A percentile compares a stretch with the other conserved stretches of the same genome.
Conservation (phyloP, 2,888 invertebrate species). For the Cephus rjabovi region DNA sequence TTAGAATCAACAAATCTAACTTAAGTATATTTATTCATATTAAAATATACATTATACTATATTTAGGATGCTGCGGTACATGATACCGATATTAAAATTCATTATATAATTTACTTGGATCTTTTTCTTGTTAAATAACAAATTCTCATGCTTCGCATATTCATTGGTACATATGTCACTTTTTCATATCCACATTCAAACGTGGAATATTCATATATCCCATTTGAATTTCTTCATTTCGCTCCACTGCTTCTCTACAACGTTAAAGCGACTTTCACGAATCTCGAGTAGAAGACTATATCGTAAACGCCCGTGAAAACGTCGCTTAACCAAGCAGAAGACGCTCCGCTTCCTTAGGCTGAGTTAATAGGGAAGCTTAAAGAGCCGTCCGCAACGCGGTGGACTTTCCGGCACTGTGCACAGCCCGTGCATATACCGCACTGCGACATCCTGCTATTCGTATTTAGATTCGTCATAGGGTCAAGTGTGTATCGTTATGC, state of each 20-base stretch:
- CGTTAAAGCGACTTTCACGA: not conserved
- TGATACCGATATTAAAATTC: not conserved
- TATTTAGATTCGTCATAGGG: not conserved
- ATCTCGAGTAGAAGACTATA: not conserved
- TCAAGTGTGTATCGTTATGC: not conserved
- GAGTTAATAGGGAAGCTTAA: not conserved
- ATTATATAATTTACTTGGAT: not conserved
- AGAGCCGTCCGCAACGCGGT: not conserved
- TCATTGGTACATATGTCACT: not conserved
- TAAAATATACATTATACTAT: not conserved
- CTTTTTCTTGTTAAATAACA: not conserved
- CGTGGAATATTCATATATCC: not conserved
- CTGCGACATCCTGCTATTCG: slow-evolving; percentile 44
- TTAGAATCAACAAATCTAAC: not conserved
- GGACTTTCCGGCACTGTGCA: not conserved
- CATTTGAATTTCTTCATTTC: not conserved
- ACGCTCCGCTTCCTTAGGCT: not conserved
- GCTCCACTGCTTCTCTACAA: not conserved
- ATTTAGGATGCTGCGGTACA: not conserved
- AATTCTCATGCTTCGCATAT: not conserved
- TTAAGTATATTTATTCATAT: not conserved
- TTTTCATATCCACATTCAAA: not conserved
- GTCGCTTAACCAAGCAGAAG: not conserved
- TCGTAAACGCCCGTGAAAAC: not conserved
- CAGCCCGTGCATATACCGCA: slow-evolving; percentile 39